Base-by-base conservation (phyloP, 2,888 invertebrate genomes). In the Thereva unica region DNA sequence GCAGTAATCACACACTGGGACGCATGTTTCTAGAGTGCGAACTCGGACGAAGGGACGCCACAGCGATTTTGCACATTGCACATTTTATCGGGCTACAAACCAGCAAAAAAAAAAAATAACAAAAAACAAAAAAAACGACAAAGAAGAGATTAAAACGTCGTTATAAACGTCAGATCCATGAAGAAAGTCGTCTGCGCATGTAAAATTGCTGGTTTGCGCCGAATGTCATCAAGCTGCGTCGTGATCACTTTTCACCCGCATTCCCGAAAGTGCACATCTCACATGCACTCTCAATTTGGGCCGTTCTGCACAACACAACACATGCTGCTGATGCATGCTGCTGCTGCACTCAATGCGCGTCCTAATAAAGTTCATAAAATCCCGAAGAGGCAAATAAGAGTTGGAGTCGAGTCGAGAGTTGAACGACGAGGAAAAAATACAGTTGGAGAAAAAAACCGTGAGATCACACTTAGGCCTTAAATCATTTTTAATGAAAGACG, bases 401-500 rank as follows among this genome's bases (percentile, higher is more conserved):
- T 41, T 23, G 23, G 41, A 61, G 50, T 45, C 41, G 55, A 38
- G 50, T n/a, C 34, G 50, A 41, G 55, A 55, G 47, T 47, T 10
- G 35, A 45, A 47, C 6, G 10, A 53, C 56, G 67, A 56, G 59
- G 47, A 70, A 70, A 71, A 71, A 68, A 69, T 70, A 69, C 68
- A 69, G 69, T 69, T 67, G 69, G 68, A 67, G 66, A 70, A 68
- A 71, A 71, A 70, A 71, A 71, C 69, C 69, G 71, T 71, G 70
- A 70, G 68, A 71, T 71, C 71, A 71, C 69, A 71, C 71, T 71
- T 67, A 67, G 68, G 73, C 73, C 75, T 76, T 75, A 76, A 77
- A 77, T 77, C 75, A 77, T 77, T 75, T 77, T 77, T 75, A 76
- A 77, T 78, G 76, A 74, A 76, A 76, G 75, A 71, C 71, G 65